Evolutionary conservation across 2,797 vertebrate genomes (phyloP).

Genomic region (Arrhamphus sclerolepis): DNA sequence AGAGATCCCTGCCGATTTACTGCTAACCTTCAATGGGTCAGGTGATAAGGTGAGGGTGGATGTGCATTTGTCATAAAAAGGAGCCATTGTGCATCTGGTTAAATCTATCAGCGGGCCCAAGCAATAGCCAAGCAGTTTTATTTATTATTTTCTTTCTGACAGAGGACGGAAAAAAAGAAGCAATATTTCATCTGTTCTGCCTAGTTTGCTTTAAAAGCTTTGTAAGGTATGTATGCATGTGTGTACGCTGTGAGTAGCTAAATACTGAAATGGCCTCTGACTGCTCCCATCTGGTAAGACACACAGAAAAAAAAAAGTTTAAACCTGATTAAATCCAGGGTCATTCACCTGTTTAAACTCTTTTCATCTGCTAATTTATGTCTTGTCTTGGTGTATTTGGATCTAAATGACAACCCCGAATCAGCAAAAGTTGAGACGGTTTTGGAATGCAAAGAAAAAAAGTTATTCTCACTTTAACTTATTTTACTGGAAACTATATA

Average conservation of each 20-base stretch:
- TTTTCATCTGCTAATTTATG: neutral
- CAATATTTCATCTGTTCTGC: constrained; percentile 26
- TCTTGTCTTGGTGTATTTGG: neutral
- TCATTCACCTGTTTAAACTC: neutral
- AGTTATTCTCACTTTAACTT: no score
- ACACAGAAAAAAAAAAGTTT: constrained; percentile 6
- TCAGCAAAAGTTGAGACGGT: neutral
- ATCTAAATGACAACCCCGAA: neutral
- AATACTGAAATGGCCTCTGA: constrained; percentile 1
- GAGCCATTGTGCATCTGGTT: constrained; percentile 52
- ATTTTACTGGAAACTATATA: no score
- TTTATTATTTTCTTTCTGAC: constrained; percentile 57
- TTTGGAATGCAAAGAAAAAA: neutral
- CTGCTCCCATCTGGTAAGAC: neutral
- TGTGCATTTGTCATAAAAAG: constrained; percentile 57
- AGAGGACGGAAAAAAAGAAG: constrained; percentile 55
- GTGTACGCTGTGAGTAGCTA: neutral
- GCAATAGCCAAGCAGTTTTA: constrained; percentile 44
- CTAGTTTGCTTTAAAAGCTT: constrained; percentile 13
- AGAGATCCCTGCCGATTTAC: constrained; percentile 66
- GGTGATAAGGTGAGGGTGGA: constrained; percentile 57
- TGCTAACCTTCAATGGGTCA: constrained; percentile 50
- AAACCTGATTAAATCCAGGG: constrained; percentile 1
- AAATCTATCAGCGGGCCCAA: constrained; percentile 60
- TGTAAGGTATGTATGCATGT: neutral